phyloP scores from a whole-genome alignment of 2,797 vertebrate species.

The Podarcis lilfordi region DNA sequence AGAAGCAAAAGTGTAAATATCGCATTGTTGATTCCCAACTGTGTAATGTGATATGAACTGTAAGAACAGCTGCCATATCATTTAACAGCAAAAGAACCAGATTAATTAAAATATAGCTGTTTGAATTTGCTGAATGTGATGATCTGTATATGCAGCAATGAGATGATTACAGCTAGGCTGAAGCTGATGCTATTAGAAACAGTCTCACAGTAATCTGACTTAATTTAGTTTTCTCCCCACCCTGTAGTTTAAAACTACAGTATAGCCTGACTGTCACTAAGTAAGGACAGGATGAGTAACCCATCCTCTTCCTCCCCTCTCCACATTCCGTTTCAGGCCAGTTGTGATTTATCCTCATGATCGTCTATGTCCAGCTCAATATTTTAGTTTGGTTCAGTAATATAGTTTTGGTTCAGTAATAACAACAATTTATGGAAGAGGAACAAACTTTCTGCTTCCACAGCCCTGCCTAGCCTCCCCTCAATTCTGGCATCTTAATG shows the following conservation, averaged over 20 bases:
- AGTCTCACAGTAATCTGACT: neutral
- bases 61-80: neutral
- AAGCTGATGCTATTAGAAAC: neutral
- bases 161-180: neutral
- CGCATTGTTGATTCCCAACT: neutral
- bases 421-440: neutral
- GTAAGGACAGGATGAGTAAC: neutral
- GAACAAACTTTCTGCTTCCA: neutral
- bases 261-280: neutral
- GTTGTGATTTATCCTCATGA: neutral
- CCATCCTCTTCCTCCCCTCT: neutral
- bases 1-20: neutral
- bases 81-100: slow-evolving; percentile 12
- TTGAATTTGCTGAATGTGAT: slow-evolving; percentile 1
- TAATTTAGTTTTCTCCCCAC: neutral
- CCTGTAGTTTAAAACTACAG: neutral
- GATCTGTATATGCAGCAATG: neutral
- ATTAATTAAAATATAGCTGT: slow-evolving; percentile 1
- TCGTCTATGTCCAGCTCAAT: neutral
- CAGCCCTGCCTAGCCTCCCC: neutral
- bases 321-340: neutral
- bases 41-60: neutral
- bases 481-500: neutral
- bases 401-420: neutral
- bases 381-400: neutral